Base-by-base conservation (phyloP, 2,113 vertebrate species). In the Rhodinocichla rosea region DNA sequence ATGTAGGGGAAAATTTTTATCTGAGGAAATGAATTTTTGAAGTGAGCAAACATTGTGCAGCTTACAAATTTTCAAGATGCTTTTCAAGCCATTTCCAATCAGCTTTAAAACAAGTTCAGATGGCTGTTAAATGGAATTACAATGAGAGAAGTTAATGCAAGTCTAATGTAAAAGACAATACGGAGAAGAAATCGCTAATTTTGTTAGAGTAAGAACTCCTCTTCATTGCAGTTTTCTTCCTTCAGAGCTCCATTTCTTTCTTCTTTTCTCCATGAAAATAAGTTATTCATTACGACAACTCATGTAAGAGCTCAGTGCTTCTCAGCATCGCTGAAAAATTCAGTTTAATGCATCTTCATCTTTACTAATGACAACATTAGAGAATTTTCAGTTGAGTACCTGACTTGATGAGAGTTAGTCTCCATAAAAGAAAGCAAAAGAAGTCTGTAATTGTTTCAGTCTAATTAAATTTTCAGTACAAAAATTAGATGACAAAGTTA, bases 11-110 rank as follows among this genome's bases (percentile, higher is more conserved):
- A 92, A 94, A 49, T 55, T 69, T 76, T 88, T 93, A 68, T 89
- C 57, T 23, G 16, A 74, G 50, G 85, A 96, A 88, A 93, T 28
- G 42, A 86, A 37, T 83, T 95, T 95, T 60, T 95, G 62, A 95
- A 94, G 79, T 89, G 93, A 76, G 80, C 44, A 89, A 83, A 96
- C 93, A 94, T 74, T 74, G 67, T 88, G 67, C 63, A 40, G 75
- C 52, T 78, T 50, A 33, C 27, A 33, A 28, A 53, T 60, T 69
- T 60, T 69, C 45, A 60, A 39, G 63, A 39, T 69, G 18, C 11
- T 81, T 35, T 42, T 86, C 87, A 82, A 64, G 39, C 49, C 16
- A 3, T 49, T 94, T 83, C 84, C 33, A 90, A 4, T 73, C 53
- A 45, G 11, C 59, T 86, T 73, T 87, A 68, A 65, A 40, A 23